Base-by-base conservation (phyloP, 2,113 vertebrate species). In the Nettapus auritus region DNA sequence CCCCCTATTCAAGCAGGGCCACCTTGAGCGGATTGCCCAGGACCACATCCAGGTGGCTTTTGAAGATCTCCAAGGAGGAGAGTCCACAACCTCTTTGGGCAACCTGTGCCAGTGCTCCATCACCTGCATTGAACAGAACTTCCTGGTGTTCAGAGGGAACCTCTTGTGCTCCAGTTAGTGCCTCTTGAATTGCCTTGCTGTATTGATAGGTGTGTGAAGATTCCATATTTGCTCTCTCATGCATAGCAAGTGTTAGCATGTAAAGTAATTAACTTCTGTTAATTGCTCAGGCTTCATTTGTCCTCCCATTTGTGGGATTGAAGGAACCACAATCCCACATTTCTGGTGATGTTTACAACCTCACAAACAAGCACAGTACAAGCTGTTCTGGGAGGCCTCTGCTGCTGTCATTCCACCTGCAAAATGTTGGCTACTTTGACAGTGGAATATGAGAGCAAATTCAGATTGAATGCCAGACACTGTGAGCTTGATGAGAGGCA, bases 401-500 rank as follows among this genome's bases (percentile, higher is more conserved):
- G 5, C 19, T 52, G 14, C 70, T 86, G 31, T 79, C 2, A 0
- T 62, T 75, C 57, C 62, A 23, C 20, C 52, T 94, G 74, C 36
- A 75, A 60, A 91, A 33, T 21, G 5, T 64, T 91, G 1, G 0
- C 4, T 76, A 15, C 14, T 29, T 44, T 15, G 19, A 29, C 69
- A 82, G 36, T 0, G 0, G 36, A 85, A 63, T 50, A 62, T 1
- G 4, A 56, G 56, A 78, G 33, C 38, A 36, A 46, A 59, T 52
- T 23, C 57, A 73, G 42, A 31, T 46, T 0, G 0, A 93, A 33
- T 2, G 1, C 10, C 46, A 28, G 60, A 26, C 3, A 0, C 52
- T 3, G 1, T 18, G 50, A 81, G n/a, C 5, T 2, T 42, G 55
- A 69, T 74, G 64, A 81, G 40, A 82, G 53, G 18, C 56, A 70